A percentile compares a stretch with the other conserved stretches of the same genome.
Evolutionary conservation across 2,113 vertebrate species (phyloP).

Genomic region (Otolemur garnettii): DNA sequence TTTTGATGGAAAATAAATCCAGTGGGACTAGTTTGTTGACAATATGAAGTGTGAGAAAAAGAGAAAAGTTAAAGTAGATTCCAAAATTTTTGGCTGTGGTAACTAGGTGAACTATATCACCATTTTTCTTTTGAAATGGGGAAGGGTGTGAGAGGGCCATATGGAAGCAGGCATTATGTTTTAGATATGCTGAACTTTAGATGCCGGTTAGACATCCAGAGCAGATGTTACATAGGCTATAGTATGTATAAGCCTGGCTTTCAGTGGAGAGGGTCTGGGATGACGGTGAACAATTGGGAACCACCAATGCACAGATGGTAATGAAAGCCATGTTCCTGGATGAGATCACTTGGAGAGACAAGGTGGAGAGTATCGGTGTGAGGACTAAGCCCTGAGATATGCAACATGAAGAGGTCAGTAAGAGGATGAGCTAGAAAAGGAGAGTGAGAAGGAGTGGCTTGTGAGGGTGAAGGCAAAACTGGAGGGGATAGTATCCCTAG

Average conservation of each 20-base stretch:
- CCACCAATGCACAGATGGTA: neutral
- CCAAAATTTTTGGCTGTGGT: neutral
- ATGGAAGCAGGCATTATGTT: neutral
- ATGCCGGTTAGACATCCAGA: neutral
- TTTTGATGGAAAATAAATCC: conserved; percentile 23
- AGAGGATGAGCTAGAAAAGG: neutral
- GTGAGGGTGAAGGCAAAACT: neutral
- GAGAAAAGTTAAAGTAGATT: neutral
- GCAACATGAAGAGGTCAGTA: neutral
- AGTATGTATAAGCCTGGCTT: neutral
- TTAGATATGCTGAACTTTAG: neutral
- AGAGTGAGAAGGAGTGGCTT: neutral
- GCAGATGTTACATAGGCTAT: neutral
- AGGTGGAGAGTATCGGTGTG: neutral
- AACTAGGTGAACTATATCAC: neutral
- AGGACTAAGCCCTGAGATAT: neutral
- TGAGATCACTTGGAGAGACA: neutral
- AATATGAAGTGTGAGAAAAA: neutral
- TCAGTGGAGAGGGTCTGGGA: neutral
- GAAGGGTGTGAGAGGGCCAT: neutral
- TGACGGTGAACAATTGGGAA: neutral
- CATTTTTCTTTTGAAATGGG: neutral
- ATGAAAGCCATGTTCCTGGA: conserved; percentile 24
- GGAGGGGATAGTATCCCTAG: neutral
- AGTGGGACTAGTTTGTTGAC: neutral